A percentile compares a stretch with the other conserved stretches of the same genome.
phyloP scores from a whole-genome alignment of 2,113 vertebrate genomes.

The Ceyx cyanopectus region DNA sequence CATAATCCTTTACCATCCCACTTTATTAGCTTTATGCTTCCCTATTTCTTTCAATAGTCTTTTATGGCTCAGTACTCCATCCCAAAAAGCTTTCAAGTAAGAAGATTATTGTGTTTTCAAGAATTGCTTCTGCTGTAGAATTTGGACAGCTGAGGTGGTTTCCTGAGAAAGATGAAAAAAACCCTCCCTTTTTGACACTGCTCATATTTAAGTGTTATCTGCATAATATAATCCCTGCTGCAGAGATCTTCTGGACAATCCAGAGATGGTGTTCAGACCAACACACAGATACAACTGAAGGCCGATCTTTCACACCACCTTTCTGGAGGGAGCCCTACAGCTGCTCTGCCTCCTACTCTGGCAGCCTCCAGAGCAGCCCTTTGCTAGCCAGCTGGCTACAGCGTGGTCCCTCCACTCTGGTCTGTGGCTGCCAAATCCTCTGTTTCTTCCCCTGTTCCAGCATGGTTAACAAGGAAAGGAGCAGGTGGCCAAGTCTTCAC shows the following conservation, averaged over 20 bases:
- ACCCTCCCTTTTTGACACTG: neutral
- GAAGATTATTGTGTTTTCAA: neutral
- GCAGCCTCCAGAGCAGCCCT: neutral
- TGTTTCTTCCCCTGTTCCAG: neutral
- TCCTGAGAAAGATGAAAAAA: neutral
- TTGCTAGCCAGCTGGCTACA: neutral
- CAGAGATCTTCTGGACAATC: neutral
- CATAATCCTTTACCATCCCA: neutral
- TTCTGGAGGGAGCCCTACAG: neutral
- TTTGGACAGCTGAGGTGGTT: neutral
- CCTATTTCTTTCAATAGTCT: neutral
- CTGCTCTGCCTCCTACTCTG: neutral
- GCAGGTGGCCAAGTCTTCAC: neutral
- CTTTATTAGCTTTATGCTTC: neutral
- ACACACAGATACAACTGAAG: accelerated
- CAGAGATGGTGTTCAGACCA: neutral
- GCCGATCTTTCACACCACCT: accelerated
- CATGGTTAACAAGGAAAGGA: neutral
- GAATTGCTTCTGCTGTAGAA: neutral
- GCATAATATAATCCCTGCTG: neutral
- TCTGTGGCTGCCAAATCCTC: neutral
- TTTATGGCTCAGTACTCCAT: neutral
- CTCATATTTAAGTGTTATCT: neutral
- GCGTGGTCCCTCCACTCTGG: neutral
- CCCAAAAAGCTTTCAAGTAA: neutral